Conservation (phyloP, 2,888 invertebrate species). For the Steromphala cineraria region DNA sequence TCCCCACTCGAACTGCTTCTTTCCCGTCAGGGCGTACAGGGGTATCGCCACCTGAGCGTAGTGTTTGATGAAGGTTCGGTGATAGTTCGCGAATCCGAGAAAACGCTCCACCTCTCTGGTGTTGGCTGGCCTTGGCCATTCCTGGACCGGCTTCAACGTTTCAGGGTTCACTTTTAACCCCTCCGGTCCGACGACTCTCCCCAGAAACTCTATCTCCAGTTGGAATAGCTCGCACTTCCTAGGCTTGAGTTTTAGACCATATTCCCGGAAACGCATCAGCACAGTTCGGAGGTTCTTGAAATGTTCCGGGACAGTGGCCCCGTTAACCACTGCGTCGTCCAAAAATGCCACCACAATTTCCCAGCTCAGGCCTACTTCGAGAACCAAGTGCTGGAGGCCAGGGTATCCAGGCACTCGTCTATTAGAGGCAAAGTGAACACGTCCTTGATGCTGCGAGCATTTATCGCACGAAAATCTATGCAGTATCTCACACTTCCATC, state of each 20-base stretch:
- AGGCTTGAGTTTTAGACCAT: slow-evolving; percentile 25
- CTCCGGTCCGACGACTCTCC: not conserved
- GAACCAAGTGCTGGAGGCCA: not conserved
- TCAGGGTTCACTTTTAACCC: not conserved
- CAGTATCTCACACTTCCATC: not conserved
- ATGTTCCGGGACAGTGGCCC: slow-evolving; percentile 13
- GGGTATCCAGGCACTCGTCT: slow-evolving; percentile 8
- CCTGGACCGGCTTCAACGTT: not conserved
- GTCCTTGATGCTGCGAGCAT: not conserved
- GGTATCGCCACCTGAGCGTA: not conserved
- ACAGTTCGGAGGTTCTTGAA: slow-evolving; percentile 9
- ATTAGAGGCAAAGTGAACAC: not conserved
- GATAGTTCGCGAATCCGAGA: slow-evolving; percentile 25
- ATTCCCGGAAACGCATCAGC: not conserved
- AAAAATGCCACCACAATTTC: slow-evolving; percentile 27
- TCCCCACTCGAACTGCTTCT: not conserved
- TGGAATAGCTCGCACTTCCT: slow-evolving; percentile 23
- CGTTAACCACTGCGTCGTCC: slow-evolving; percentile 31
- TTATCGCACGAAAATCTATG: not conserved
- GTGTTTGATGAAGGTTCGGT: not conserved
- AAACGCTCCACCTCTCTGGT: not conserved
- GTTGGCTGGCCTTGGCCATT: not conserved
- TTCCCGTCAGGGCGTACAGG: not conserved
- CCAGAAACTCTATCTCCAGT: slow-evolving; percentile 16
- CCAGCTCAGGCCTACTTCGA: slow-evolving; percentile 22